Base-by-base conservation (phyloP, 2,797 vertebrate species). In the Hippopotamyrus pictus region DNA sequence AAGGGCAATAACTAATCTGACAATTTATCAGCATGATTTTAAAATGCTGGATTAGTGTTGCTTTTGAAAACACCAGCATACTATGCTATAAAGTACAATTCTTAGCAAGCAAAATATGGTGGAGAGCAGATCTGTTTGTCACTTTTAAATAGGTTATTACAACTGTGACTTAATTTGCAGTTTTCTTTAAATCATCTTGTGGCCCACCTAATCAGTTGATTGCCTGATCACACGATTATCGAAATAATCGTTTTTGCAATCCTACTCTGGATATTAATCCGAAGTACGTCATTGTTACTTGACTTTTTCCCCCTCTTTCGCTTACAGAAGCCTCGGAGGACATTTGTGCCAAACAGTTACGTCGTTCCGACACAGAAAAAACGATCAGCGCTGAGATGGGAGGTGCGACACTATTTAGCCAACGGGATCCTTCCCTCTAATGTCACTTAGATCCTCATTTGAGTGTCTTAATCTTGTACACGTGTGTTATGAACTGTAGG, bases 341-440 rank as follows among this genome's bases (percentile, higher is more conserved):
- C 93, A 0, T 93, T 89, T 1, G 54, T 94, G n/a, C 97, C 97
- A 25, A 99, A 98, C 91, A 89, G 89, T 2, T 99, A 98, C 46
- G 9, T 93, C 0, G 96, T 97, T 29, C 98, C 98, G 14, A 98
- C 97, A 0, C 96, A 96, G 59, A 99, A 99, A 94, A 97, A 97
- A 88, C 95, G 98, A 0, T 96, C 95, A 0, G 94, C 96, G 0
- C 94, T 99, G 6, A 95, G 97, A 88, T 98, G 97, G 97, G 93
- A 95, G 76, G 92, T 98, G 91, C 96, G 97, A 53, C 96, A 95
- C 89, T 95, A 97, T 76, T 91, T 99, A 90, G 97, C 97, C 87
- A 94, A 94, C 0, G 95, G 96, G 0, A 83, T 95, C 33, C 85
- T 96, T 0, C 98, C 97, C 0, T 91, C 93, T 19, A 96, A 92